Percentiles rank a stretch among this genome's conserved stretches.
Conservation (phyloP, 2,888 invertebrate species). For the Pyralis farinalis region DNA sequence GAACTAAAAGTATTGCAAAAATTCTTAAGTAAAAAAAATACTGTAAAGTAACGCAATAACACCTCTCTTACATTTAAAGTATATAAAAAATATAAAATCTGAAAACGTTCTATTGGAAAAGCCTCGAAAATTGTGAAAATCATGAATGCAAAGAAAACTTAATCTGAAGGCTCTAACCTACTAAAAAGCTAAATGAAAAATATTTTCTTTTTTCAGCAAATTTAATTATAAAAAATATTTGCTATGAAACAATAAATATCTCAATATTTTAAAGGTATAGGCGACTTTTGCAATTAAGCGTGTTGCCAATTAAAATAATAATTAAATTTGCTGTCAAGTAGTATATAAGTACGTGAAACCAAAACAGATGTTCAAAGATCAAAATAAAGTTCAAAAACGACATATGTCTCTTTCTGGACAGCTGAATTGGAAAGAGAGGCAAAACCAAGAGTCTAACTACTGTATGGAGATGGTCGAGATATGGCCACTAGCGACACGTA, state of each 20-base stretch:
- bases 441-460: constrained; percentile 19
- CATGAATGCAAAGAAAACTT: constrained; percentile 6
- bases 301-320: background rate
- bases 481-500: constrained; percentile 26
- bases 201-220: background rate
- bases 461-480: constrained; percentile 13
- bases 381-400: background rate
- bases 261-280: too few species aligned
- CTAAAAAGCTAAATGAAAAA: background rate
- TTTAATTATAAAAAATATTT: background rate
- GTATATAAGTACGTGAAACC: too few species aligned
- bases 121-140: background rate
- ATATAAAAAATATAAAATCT: background rate
- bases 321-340: background rate
- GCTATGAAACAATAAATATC: too few species aligned
- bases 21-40: too few species aligned
- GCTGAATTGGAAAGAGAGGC: constrained; percentile 2
- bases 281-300: too few species aligned
- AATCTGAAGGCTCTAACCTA: constrained; percentile 1
- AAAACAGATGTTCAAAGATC: background rate
- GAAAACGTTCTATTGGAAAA: background rate
- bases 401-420: background rate
- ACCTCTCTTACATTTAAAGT: too few species aligned
- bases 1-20: too few species aligned
- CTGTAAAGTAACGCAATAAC: too few species aligned